Evolutionary conservation across 2,113 vertebrate species (phyloP), one percentile per base, ranked within the genome.

Genomic region (Ptychochromis oligacanthus): DNA sequence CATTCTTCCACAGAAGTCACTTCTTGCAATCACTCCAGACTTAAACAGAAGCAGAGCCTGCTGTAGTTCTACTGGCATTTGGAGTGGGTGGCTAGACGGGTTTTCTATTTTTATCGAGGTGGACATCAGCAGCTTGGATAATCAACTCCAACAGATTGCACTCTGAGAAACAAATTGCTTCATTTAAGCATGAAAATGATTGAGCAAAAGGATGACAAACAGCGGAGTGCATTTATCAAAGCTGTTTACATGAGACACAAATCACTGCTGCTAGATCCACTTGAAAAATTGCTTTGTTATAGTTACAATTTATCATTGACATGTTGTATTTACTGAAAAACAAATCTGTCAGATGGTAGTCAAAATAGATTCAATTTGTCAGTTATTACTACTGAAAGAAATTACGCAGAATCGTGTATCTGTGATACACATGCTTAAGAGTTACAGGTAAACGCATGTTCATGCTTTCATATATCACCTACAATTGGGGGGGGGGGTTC

Each of bases 141-240:
- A 96, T 95, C 94, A 95, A 94, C 91, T 93, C 85, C 79, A 92
- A 92, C 93, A 93, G 94, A 95, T 95, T 95, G 94, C 81, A 75
- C 92, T 88, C 88, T 28, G 90, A 88, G 91, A 93, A 94, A 95
- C 94, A 95, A 95, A 96, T 95, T 95, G 94, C 94, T 95, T 95
- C 90, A 94, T 95, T 95, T 95, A 93, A 91, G 88, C 91, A 93
- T 92, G 95, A 92, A 95, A 95, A 94, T 96, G 93, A 95, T 95
- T 95, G 94, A 95, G 92, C 91, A 93, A 94, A 91, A 89, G 94
- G 87, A 93, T 87, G 94, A 93, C 93, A 92, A 93, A 93, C 84
- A 81, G 90, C 79, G 17, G 79, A 92, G 89, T 88, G 91, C 92
- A 95, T 96, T 95, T 83, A 96, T 96, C 94, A 96, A 94, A 92